These are phyloP conservation scores for Prunella fulvescens DNA, from an alignment of 2,113 vertebrate species.

Conservation along the genomic window DNA sequence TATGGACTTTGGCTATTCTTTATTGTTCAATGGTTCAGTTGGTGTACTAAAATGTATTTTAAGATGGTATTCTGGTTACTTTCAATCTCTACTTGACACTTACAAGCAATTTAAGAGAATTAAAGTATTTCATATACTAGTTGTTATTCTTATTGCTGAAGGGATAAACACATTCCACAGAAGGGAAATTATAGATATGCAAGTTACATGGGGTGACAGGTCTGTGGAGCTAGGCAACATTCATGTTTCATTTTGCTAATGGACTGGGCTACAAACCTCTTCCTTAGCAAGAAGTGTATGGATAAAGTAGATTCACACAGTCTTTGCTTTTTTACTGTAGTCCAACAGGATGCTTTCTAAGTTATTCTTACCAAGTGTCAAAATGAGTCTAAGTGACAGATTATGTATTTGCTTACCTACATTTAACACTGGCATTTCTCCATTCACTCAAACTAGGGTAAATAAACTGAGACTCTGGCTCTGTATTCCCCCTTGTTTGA, in stretches of 20 bases:
- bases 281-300: not conserved
- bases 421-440: slow-evolving; percentile 52
- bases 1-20: not conserved
- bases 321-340: slow-evolving; percentile 13
- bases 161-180: not conserved
- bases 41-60: slow-evolving; percentile 2
- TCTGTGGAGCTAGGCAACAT: not conserved
- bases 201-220: not conserved
- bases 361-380: slow-evolving; percentile 44
- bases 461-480: slow-evolving; percentile 60
- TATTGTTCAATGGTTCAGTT: not conserved
- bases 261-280: not conserved
- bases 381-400: slow-evolving; percentile 57
- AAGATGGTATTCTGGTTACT: not conserved
- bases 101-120: not conserved
- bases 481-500: slow-evolving; percentile 20
- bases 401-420: slow-evolving; percentile 59
- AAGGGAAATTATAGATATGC: not conserved
- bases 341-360: slow-evolving; percentile 34
- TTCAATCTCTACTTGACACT: not conserved
- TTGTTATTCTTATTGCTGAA: not conserved
- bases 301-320: not conserved
- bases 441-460: slow-evolving; percentile 35
- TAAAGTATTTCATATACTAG: not conserved
- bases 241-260: not conserved